Conservation (phyloP, 2,113 vertebrate species). For the Brachypteracias leptosomus region DNA sequence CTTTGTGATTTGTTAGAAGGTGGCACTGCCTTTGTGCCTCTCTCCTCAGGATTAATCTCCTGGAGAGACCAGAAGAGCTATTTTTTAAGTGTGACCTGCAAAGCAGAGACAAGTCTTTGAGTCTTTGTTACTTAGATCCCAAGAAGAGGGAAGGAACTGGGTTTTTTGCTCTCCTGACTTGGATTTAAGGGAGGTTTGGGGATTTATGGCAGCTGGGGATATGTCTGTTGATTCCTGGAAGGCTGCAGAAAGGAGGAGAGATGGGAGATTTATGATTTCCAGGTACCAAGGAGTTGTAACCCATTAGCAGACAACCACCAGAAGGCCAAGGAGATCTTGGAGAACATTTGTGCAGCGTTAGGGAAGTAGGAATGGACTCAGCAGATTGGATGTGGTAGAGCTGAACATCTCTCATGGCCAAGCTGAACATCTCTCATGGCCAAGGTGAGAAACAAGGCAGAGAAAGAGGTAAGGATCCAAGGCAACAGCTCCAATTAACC, state of each 20-base stretch:
- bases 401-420: not conserved
- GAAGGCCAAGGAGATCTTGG: not conserved
- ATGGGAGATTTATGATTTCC: not conserved
- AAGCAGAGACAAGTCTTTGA: not conserved
- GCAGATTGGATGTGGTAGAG: not conserved
- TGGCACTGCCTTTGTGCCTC: not conserved
- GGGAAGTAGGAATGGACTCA: not conserved
- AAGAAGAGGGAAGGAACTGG: not conserved
- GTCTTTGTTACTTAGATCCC: not conserved
- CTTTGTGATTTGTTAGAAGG: not conserved
- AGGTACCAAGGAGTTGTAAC: not conserved
- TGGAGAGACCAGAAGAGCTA: not conserved
- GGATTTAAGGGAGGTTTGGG: not conserved
- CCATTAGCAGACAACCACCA: not conserved
- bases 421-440: not conserved
- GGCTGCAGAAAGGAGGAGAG: not conserved
- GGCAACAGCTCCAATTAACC: not conserved
- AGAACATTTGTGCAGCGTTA: not conserved
- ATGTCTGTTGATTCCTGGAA: not conserved
- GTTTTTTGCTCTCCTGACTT: not conserved
- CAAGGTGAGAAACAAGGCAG: not conserved
- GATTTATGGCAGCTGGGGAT: not conserved
- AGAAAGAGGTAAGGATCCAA: not conserved
- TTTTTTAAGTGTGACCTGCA: not conserved
- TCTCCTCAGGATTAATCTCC: not conserved